Base-by-base conservation (phyloP, 1,140 invertebrate genomes). In the Helicoverpa zea region DNA sequence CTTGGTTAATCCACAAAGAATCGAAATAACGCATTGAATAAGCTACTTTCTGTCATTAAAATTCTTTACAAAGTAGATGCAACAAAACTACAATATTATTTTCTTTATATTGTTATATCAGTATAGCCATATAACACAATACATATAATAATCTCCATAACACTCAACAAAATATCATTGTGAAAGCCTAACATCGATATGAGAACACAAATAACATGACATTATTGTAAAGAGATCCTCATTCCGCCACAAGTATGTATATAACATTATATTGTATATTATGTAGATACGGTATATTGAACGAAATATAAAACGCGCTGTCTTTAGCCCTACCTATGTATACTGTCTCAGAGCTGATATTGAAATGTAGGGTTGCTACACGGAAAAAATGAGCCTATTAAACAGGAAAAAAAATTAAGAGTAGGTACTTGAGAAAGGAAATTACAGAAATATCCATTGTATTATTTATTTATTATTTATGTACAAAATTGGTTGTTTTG, bases 281-380 rank as follows among this genome's bases (percentile, higher is more conserved):
- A 58, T 35, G 72, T 74, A 74, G 72, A 59, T 43, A 58, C 29
- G 72, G 30, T 59, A 74, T 59, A 58, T 74, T 74, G 72, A 47
- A 43, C n/a, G 72, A 29, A 74, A 74, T 58, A 74, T 59, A 74
- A 74, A 74, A 74, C 54, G 35, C 18, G 47, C 29, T 35, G 54
- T 74, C 30, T 74, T 74, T 74, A 74, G 52, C 54, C 47, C 2
- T 9, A 68, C 56, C 18, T 68, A 68, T 49, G 35, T 70, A 29
- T 72, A 72, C 52, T 72, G 49, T 54, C 52, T 72, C n/a, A 43
- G 72, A 74, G 58, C 54, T 59, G 72, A 47, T 74, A 59, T 74
- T 74, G 52, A 56, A 59, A 59, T 12, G 72, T 74, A 74, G 72
- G 54, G 52, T 30, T 59, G 72, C 2, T 16, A 47, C 72, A 16